Evolutionary conservation across 2,888 invertebrate genomes (phyloP).

Genomic region (Tortrix viridana): DNA sequence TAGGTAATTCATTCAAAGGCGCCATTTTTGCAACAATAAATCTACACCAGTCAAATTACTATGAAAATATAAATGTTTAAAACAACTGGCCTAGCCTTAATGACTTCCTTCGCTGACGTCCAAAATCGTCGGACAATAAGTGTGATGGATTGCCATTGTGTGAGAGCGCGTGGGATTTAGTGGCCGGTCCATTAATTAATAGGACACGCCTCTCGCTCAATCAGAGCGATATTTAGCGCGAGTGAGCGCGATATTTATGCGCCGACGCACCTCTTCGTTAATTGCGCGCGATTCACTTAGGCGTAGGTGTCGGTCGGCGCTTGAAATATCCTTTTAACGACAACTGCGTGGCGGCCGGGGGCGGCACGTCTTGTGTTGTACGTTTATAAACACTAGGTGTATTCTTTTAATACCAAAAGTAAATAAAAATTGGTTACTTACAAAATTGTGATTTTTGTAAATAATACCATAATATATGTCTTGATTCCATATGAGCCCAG

Average conservation of each 20-base stretch:
- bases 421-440: no score
- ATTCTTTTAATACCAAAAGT: no score
- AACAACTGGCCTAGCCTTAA: constrained; percentile 68
- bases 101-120: constrained; percentile 80
- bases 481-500: no score
- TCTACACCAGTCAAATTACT: constrained; percentile 34
- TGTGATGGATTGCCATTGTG: constrained; percentile 78
- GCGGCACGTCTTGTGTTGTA: constrained; percentile 38
- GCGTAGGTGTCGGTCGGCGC: constrained; percentile 42
- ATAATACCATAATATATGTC: no score
- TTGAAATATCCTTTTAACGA: constrained; percentile 66
- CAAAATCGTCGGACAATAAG: constrained; percentile 79
- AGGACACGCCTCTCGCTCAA: constrained; percentile 76
- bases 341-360: constrained; percentile 56
- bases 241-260: constrained; percentile 66
- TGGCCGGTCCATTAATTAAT: constrained; percentile 78
- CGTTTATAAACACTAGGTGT: constrained; percentile 11
- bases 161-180: constrained; percentile 72
- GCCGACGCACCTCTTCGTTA: constrained; percentile 71
- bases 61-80: constrained; percentile 61
- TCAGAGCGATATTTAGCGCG: constrained; percentile 72
- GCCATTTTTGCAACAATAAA: constrained; percentile 33
- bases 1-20: constrained; percentile 3
- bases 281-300: constrained; percentile 74
- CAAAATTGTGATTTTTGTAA: no score